Conservation (phyloP, 2,797 vertebrate species). For the Synaphobranchus kaupii region DNA sequence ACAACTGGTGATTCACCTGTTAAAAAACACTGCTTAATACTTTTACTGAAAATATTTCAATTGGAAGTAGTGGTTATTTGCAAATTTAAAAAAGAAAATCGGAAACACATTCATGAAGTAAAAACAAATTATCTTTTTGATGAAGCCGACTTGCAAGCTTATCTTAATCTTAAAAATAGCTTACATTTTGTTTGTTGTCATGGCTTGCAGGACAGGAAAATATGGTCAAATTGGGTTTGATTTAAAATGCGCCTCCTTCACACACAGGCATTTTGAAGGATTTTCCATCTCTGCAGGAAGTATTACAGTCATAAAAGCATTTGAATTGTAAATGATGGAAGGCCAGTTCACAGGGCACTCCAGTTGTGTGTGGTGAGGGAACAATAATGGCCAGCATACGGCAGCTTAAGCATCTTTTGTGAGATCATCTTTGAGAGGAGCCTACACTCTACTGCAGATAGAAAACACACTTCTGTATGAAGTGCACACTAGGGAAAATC, state of each 20-base stretch:
- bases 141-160: not conserved
- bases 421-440: constrained; percentile 31
- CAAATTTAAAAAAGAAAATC: not conserved
- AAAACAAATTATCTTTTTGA: not conserved
- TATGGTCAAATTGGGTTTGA: constrained; percentile 11
- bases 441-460: constrained; percentile 22
- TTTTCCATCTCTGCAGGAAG: constrained; percentile 53
- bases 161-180: not conserved
- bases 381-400: constrained; percentile 41
- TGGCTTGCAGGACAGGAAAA: not conserved
- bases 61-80: not conserved
- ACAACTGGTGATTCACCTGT: too few relatives aligned
- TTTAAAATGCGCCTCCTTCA: constrained; percentile 3
- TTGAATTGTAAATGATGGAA: constrained; percentile 57
- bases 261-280: constrained; percentile 32
- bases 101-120: not conserved
- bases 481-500: constrained; percentile 60
- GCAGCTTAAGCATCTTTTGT: constrained; percentile 47
- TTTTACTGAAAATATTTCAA: not conserved
- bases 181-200: not conserved
- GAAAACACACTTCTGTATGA: constrained; percentile 46
- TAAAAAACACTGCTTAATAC: too few relatives aligned
- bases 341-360: constrained; percentile 41
- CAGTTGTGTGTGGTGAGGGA: constrained; percentile 40
- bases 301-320: constrained; percentile 46